phyloP scores from a whole-genome alignment of 2,797 vertebrate genomes.

The Zalophus californianus region DNA sequence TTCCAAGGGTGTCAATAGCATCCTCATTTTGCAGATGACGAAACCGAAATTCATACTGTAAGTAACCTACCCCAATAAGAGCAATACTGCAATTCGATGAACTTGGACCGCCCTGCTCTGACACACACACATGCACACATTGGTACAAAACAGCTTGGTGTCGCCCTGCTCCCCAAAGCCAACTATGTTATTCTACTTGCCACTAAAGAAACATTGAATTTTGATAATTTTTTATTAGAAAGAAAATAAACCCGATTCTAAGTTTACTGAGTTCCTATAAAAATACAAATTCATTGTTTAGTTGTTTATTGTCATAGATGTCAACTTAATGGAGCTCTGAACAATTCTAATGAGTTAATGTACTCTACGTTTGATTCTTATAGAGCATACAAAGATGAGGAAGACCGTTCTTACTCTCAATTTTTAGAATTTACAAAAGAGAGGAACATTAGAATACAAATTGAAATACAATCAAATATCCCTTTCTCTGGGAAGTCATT shows the following conservation, averaged over 20 bases:
- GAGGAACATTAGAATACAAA: conserved; percentile 13
- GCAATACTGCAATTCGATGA: background rate
- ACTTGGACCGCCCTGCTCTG: background rate
- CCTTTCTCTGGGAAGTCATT: background rate
- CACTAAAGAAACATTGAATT: conserved; percentile 19
- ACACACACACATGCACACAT: background rate
- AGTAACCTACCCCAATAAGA: conserved; percentile 42
- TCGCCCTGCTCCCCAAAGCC: background rate
- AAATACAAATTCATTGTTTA: conserved; percentile 17
- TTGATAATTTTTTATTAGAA: conserved; percentile 51
- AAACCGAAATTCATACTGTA: conserved; percentile 41
- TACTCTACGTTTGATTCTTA: background rate
- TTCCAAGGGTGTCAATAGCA: conserved; percentile 51
- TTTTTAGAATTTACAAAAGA: conserved; percentile 51
- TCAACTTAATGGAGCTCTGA: conserved; percentile 3
- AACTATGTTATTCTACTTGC: background rate
- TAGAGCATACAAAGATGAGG: background rate
- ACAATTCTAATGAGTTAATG: conserved; percentile 35
- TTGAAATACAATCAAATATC: conserved; percentile 28
- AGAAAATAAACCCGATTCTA: conserved; percentile 49
- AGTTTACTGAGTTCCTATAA: conserved; percentile 19
- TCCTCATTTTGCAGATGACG: conserved; percentile 32
- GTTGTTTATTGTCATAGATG: conserved; percentile 28
- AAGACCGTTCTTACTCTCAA: background rate
- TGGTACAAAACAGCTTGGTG: background rate